A percentile compares a stretch with the other conserved stretches of the same genome.
Conservation (phyloP, 2,797 vertebrate species). For the Anguilla pacifica region DNA sequence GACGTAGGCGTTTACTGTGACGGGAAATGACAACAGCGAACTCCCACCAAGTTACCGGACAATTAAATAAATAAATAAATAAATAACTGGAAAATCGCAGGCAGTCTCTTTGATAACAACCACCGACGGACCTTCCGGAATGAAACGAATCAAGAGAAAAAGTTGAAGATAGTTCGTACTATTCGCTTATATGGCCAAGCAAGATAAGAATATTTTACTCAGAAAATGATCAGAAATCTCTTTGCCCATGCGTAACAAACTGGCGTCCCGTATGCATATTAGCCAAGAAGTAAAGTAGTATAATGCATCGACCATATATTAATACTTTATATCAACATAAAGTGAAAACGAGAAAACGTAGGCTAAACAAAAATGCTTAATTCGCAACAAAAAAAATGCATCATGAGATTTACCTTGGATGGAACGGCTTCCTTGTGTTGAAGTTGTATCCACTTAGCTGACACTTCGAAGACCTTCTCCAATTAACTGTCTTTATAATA, state of each 20-base stretch:
- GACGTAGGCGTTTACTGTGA: not conserved
- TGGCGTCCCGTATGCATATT: not conserved
- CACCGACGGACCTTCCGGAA: not conserved
- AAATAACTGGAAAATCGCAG: not conserved
- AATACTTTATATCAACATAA: too few species aligned
- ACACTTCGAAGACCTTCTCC: not conserved
- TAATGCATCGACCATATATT: too few species aligned
- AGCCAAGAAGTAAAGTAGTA: too few species aligned
- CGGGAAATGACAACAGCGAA: too few species aligned
- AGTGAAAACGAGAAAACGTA: too few species aligned
- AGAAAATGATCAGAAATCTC: not conserved
- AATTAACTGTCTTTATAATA: not conserved
- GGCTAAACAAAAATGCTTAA: too few species aligned
- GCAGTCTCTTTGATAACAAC: not conserved
- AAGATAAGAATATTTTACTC: not conserved
- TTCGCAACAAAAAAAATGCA: not conserved
- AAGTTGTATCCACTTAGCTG: not conserved
- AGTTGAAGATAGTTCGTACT: not conserved
- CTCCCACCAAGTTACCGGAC: not conserved
- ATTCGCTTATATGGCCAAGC: not conserved
- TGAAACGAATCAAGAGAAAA: not conserved
- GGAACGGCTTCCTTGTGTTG: not conserved
- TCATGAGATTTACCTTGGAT: not conserved
- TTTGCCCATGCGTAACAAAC: not conserved
- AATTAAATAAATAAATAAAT: not conserved